phyloP scores from a whole-genome alignment of 2,113 vertebrate genomes.

The Macquaria australasica region DNA sequence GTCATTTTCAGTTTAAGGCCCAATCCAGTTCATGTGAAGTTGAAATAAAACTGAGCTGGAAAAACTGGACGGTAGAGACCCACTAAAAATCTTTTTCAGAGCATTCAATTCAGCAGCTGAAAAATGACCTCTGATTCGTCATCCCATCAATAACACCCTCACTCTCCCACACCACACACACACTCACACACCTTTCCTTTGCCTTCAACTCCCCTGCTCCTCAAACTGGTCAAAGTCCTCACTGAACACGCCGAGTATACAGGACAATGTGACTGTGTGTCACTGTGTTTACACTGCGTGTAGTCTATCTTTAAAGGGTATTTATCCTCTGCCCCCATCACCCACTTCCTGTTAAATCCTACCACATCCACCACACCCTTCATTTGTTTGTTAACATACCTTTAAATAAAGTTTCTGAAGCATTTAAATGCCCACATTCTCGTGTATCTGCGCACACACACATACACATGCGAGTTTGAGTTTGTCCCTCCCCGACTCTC shows the following conservation, averaged over 20 bases:
- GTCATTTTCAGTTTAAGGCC: background rate
- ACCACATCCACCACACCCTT: constrained; percentile 62
- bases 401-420: constrained; percentile 58
- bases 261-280: constrained; percentile 32
- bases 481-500: constrained; percentile 31
- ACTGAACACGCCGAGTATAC: background rate
- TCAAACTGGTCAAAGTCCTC: constrained; percentile 12
- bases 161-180: constrained; percentile 12
- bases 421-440: constrained; percentile 58
- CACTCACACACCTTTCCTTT: background rate
- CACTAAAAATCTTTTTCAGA: background rate
- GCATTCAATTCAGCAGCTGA: background rate
- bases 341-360: constrained; percentile 62
- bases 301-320: constrained; percentile 51
- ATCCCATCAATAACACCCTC: background rate
- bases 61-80: background rate
- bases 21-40: background rate
- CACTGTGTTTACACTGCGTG: constrained; percentile 36
- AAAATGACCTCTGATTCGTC: background rate
- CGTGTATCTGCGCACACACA: constrained; percentile 10
- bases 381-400: constrained; percentile 60
- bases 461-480: background rate
- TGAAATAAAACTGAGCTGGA: background rate
- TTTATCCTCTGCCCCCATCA: constrained; percentile 35
- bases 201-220: background rate